Conservation (phyloP, 2,888 invertebrate species). For the Pogonocherus hispidulus region DNA sequence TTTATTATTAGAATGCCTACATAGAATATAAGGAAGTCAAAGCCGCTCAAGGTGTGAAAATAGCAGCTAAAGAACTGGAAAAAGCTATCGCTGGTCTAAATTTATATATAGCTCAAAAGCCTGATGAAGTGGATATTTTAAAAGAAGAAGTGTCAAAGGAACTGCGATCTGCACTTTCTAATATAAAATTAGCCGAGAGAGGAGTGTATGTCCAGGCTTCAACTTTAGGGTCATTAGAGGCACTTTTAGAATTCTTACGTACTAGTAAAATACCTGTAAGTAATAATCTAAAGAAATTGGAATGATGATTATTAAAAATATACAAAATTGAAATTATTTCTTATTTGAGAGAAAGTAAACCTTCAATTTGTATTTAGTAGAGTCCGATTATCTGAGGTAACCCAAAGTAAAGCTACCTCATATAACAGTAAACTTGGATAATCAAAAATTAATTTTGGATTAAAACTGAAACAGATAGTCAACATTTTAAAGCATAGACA, state of each 20-base stretch:
- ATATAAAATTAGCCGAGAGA: slow-evolving; percentile 90
- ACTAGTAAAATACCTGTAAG: slow-evolving; percentile 95
- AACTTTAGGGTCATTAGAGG: slow-evolving; percentile 98
- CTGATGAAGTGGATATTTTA: slow-evolving; percentile 91
- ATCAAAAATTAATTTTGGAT: too few relatives aligned
- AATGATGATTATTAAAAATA: too few relatives aligned
- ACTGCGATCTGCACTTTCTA: slow-evolving; percentile 89
- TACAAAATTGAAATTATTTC: too few relatives aligned
- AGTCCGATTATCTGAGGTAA: too few relatives aligned
- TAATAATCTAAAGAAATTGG: too few relatives aligned
- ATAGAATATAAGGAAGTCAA: slow-evolving; percentile 94
- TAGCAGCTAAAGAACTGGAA: slow-evolving; percentile 97
- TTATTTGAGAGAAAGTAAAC: too few relatives aligned
- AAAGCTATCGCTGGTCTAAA: slow-evolving; percentile 98
- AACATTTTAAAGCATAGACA: too few relatives aligned
- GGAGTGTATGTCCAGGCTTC: slow-evolving; percentile 99
- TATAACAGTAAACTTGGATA: too few relatives aligned
- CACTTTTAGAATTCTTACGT: slow-evolving; percentile 92
- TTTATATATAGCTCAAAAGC: slow-evolving; percentile 89
- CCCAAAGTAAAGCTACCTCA: too few relatives aligned
- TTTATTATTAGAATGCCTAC: slow-evolving; percentile 81
- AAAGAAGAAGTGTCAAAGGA: slow-evolving; percentile 91
- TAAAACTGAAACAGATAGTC: too few relatives aligned
- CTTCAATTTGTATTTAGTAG: too few relatives aligned
- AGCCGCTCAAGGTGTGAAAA: slow-evolving; percentile 98